Base-by-base conservation (phyloP, 2,113 vertebrate genomes). In the Nycticryphes semicollaris region DNA sequence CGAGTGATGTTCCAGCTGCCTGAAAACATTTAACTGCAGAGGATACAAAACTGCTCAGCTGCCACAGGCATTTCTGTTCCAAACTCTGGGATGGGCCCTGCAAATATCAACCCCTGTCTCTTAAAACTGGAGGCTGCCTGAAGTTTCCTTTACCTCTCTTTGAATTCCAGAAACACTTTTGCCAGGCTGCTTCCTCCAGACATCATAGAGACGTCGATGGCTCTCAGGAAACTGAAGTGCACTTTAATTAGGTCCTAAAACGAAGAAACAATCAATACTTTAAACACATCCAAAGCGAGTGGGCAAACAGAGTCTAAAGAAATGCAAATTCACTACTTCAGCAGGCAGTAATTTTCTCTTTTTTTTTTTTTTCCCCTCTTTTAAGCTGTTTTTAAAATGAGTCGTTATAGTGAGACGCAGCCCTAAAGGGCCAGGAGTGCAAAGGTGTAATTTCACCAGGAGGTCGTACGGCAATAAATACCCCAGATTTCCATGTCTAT, bases 81-180 rank as follows among this genome's bases (percentile, higher is more conserved):
- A 12, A 62, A 15, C 27, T 62, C 30, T 1, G 12, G 5, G 25
- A 24, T 1, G 12, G 16, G 9, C 14, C 35, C 84, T 9, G 5
- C 43, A 68, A 59, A 41, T 5, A 18, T 28, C 10, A 64, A 56
- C 23, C 50, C 31, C 3, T 1, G 4, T 27, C 62, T 51, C 47
- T 43, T 83, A 6, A 59, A 88, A 37, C 5, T 7, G 17, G 47
- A 80, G 67, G 67, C 50, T 77, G 74, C 67, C 53, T 21, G 10
- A 39, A 39, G 16, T 47, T 63, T 39, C 35, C 68, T 59, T 60
- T 95, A 99, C 99, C 99, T 98, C 96, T 99, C 99, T 89, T 99
- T 99, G 98, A 99, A 99, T 81, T 99, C 99, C 19, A 99, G 98
- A 94, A 99, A 99, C 95, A 99, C 99, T 97, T 99, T 99, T 62